phyloP scores from a whole-genome alignment of 2,797 vertebrate species.

The Orientallactaga sibirica region DNA sequence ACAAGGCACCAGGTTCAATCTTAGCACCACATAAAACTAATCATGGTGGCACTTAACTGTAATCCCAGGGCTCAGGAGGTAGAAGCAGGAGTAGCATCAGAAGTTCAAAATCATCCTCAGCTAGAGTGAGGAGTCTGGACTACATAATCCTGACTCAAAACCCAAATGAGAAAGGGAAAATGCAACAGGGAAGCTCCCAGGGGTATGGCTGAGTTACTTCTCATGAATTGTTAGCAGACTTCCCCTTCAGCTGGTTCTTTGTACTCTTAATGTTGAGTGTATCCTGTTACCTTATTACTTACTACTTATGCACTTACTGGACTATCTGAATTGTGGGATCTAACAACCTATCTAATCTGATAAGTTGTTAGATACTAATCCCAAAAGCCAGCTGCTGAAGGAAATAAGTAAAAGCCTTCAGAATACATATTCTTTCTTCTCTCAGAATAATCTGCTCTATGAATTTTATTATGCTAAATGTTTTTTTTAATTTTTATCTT shows the following conservation, averaged over 20 bases:
- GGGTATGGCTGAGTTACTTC: neutral
- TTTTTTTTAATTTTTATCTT: neutral
- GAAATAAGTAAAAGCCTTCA: neutral
- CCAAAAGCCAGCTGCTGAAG: neutral
- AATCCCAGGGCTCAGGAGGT: too few species aligned
- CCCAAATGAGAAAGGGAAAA: too few species aligned
- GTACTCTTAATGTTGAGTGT: neutral
- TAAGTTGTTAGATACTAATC: neutral
- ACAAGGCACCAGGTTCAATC: too few species aligned
- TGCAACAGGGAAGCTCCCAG: neutral
- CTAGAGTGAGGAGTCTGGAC: too few species aligned
- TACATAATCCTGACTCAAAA: too few species aligned
- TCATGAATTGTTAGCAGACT: neutral
- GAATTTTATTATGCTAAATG: neutral
- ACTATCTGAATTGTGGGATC: neutral
- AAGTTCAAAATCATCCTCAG: too few species aligned
- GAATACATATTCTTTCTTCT: neutral
- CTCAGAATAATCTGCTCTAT: neutral
- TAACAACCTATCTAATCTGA: neutral
- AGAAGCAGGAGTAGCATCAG: too few species aligned
- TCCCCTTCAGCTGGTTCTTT: neutral
- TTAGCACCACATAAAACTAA: too few species aligned
- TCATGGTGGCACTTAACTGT: too few species aligned
- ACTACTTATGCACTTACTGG: neutral
- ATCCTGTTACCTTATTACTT: conserved; percentile 22